A percentile compares a stretch with the other conserved stretches of the same genome.
Evolutionary conservation across 2,888 invertebrate species (phyloP).

Genomic region (Sinhomidia bicolor): DNA sequence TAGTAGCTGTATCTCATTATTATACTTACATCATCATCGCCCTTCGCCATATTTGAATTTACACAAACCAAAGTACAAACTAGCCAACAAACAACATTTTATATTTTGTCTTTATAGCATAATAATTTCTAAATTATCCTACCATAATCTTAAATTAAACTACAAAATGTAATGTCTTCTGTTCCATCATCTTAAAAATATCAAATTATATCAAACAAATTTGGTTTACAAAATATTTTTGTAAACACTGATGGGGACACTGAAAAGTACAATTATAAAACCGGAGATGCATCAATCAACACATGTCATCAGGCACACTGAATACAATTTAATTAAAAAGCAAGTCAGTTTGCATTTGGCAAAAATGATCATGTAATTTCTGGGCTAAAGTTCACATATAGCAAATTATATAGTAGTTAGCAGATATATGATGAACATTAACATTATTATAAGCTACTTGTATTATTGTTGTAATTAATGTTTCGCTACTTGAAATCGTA

Average conservation of each 20-base stretch:
- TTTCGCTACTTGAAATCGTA: background rate
- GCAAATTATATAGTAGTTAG: background rate
- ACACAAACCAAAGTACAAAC: constrained; percentile 48
- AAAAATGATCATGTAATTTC: constrained; percentile 30
- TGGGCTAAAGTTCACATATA: background rate
- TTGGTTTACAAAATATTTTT: background rate
- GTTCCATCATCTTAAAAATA: constrained; percentile 18
- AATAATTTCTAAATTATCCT: background rate
- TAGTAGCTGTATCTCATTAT: constrained; percentile 41
- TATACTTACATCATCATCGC: too few relatives aligned
- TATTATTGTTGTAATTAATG: background rate
- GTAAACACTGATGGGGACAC: too few relatives aligned
- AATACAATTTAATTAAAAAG: constrained; percentile 44
- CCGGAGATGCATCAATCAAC: too few relatives aligned
- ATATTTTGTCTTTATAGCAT: background rate
- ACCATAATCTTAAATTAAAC: background rate
- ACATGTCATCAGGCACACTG: background rate
- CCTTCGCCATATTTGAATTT: constrained; percentile 22
- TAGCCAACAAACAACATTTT: constrained; percentile 47
- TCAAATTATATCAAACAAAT: background rate
- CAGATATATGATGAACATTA: background rate
- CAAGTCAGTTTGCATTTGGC: constrained; percentile 50
- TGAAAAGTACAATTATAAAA: too few relatives aligned
- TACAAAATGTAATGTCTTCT: constrained; percentile 21
- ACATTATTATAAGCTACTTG: background rate